Percentiles rank a stretch among this genome's conserved stretches.
phyloP scores from a whole-genome alignment of 2,797 vertebrate species.

The Tinamus major region DNA sequence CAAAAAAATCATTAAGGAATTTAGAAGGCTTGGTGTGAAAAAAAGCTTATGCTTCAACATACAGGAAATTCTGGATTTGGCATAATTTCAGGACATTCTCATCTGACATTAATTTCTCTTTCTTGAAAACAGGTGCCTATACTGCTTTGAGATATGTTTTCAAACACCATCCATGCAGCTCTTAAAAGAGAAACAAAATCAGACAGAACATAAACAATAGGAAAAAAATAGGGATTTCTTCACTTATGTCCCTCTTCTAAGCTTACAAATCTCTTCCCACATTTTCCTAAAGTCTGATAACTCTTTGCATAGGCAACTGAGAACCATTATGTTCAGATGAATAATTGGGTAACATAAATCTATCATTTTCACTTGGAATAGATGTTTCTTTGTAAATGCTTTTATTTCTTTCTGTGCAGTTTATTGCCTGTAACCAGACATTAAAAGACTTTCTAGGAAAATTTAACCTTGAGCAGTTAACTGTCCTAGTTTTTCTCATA shows the following conservation, averaged over 20 bases:
- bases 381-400: neutral
- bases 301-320: neutral
- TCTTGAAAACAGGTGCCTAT: neutral
- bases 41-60: neutral
- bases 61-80: neutral
- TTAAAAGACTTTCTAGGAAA: conserved; percentile 13
- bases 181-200: conserved; percentile 2
- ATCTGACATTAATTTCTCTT: neutral
- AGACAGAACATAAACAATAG: neutral
- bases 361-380: neutral
- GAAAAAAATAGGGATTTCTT: neutral
- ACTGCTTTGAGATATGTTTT: neutral
- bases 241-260: neutral
- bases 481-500: neutral
- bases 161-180: neutral
- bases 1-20: neutral
- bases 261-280: neutral
- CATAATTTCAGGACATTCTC: neutral
- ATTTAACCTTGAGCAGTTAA: neutral
- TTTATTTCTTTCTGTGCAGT: conserved; percentile 9
- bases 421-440: neutral
- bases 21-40: neutral
- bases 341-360: neutral
- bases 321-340: neutral
- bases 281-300: neutral